Evolutionary conservation across 1,140 invertebrate species (phyloP).

Genomic region (Drosophila fuyamai): DNA sequence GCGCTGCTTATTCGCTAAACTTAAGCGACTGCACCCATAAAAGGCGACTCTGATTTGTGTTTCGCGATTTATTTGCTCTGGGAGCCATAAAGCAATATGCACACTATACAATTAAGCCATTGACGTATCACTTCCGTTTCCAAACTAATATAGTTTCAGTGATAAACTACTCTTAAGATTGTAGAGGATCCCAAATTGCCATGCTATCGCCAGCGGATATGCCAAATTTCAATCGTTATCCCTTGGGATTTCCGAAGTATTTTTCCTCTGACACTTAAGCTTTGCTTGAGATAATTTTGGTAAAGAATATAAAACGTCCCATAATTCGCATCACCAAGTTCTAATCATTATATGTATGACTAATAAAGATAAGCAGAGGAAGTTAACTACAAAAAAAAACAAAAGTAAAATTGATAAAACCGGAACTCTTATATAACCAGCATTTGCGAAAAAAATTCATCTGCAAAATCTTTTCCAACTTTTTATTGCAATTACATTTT

Average conservation of each 20-base stretch:
- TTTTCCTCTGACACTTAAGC: too few species aligned
- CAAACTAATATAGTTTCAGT: conserved; percentile 6
- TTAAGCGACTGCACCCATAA: conserved; percentile 52
- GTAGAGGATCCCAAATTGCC: not conserved
- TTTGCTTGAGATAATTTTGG: too few species aligned
- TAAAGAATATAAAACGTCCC: too few species aligned
- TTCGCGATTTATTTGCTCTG: conserved; percentile 41
- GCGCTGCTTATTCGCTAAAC: conserved; percentile 55
- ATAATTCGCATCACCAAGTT: too few species aligned
- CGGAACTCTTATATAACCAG: conserved; percentile 22
- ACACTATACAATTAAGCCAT: conserved; percentile 34
- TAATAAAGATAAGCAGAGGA: conserved; percentile 1
- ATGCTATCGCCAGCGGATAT: conserved; percentile 5
- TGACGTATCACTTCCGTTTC: conserved; percentile 38
- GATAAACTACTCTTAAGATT: not conserved
- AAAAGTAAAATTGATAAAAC: not conserved
- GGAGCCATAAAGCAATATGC: conserved; percentile 37
- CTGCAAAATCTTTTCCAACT: not conserved
- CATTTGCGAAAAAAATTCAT: not conserved
- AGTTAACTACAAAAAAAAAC: not conserved
- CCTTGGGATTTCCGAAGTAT: not conserved
- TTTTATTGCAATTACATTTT: conserved; percentile 19
- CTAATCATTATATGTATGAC: too few species aligned
- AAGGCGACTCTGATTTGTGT: conserved; percentile 49
- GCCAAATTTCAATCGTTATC: not conserved